Percentiles rank a stretch among this genome's conserved stretches.
phyloP scores from a whole-genome alignment of 2,797 vertebrate genomes.

The Argentina silus region DNA sequence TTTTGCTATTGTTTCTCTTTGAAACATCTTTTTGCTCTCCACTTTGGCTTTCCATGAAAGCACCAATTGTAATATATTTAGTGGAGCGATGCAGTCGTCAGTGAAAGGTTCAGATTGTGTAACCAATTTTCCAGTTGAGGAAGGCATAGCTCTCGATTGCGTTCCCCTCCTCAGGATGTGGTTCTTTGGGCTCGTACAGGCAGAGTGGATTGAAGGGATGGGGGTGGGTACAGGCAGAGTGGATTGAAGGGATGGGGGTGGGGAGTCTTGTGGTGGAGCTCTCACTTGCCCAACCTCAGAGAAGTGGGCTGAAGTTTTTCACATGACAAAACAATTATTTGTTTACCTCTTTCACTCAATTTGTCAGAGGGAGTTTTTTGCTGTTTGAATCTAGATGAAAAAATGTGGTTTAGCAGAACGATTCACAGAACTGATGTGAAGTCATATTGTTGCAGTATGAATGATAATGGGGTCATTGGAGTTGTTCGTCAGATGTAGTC shows the following conservation, averaged over 20 bases:
- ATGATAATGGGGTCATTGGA: conserved; percentile 59
- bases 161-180: conserved; percentile 81
- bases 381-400: conserved; percentile 47
- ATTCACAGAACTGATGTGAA: conserved; percentile 57
- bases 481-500: conserved; percentile 58
- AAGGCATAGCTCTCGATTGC: conserved; percentile 75
- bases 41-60: conserved; percentile 80
- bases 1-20: conserved; percentile 75
- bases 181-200: conserved; percentile 78
- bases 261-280: conserved; percentile 67
- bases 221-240: conserved; percentile 66
- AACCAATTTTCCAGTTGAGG: conserved; percentile 83
- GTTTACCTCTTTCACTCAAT: conserved; percentile 66
- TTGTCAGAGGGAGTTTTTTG: conserved; percentile 48
- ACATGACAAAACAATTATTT: conserved; percentile 78
- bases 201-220: conserved; percentile 69
- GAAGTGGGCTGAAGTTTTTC: conserved; percentile 71
- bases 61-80: conserved; percentile 80
- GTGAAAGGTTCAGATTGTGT: conserved; percentile 85
- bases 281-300: conserved; percentile 70
- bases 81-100: conserved; percentile 76
- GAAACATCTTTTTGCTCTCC: conserved; percentile 57
- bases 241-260: conserved; percentile 62
- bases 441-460: conserved; percentile 55
- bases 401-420: conserved; percentile 37